Conservation (phyloP, 2,797 vertebrate genomes). For the Gymnodraco acuticeps region DNA sequence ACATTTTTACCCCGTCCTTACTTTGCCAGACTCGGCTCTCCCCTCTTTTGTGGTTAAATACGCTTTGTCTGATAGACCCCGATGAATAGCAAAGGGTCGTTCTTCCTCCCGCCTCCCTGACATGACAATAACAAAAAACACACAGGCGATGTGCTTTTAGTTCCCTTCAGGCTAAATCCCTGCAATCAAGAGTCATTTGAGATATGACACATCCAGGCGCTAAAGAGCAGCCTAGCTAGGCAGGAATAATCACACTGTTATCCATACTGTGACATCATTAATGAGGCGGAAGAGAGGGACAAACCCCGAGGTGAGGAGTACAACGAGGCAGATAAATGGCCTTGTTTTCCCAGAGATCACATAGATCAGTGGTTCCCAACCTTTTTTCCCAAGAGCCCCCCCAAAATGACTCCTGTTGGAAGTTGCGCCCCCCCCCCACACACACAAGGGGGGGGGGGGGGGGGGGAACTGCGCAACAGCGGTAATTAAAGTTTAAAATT, state of each 20-base stretch:
- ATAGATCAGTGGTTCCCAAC: not conserved
- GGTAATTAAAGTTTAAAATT: no score
- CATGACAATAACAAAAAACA: constrained; percentile 66
- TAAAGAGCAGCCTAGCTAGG: constrained; percentile 61
- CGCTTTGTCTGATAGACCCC: constrained; percentile 74
- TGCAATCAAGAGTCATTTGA: constrained; percentile 78
- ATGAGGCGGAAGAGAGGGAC: constrained; percentile 64
- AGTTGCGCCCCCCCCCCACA: no score
- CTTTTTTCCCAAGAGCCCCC: no score
- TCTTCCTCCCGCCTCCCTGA: constrained; percentile 51
- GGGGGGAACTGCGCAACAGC: no score
- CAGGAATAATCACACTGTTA: constrained; percentile 71
- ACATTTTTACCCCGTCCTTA: constrained; percentile 69
- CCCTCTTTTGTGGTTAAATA: constrained; percentile 78
- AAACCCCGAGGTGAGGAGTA: constrained; percentile 49
- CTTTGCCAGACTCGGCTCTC: constrained; percentile 63
- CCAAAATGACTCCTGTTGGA: no score
- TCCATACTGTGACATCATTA: constrained; percentile 70
- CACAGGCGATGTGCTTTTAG: constrained; percentile 63
- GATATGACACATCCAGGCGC: constrained; percentile 60
- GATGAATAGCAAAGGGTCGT: constrained; percentile 60
- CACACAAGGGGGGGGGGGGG: no score
- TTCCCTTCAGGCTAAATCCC: constrained; percentile 67
- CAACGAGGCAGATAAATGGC: constrained; percentile 51
- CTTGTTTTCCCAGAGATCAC: constrained; percentile 45